These are phyloP conservation scores for Eulemur mongoz DNA, from an alignment of 2,797 vertebrate species.

Conservation along the genomic window DNA sequence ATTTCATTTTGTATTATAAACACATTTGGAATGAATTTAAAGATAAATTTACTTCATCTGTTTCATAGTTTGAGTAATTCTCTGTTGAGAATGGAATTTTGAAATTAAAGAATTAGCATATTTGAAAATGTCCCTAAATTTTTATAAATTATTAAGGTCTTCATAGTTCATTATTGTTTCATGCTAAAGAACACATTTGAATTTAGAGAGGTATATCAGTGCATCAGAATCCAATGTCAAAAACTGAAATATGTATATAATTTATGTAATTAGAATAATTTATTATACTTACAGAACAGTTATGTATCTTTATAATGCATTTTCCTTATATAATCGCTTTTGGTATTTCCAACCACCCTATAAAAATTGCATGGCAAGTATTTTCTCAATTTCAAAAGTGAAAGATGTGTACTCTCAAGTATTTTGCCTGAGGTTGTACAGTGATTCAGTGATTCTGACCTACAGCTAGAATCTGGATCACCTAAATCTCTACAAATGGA, in stretches of 20 bases:
- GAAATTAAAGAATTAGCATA: neutral
- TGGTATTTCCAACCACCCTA: neutral
- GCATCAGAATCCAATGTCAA: neutral
- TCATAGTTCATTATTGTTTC: neutral
- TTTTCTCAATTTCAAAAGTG: neutral
- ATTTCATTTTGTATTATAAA: neutral
- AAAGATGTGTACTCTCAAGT: neutral
- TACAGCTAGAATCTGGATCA: neutral
- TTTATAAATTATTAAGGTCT: neutral
- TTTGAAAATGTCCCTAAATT: neutral
- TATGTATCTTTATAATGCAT: neutral
- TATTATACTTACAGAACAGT: neutral
- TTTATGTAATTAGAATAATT: neutral
- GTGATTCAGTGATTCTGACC: neutral
- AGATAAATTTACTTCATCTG: neutral
- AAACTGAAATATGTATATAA: neutral
- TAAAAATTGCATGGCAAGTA: neutral
- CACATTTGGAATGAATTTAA: neutral
- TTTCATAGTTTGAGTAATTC: neutral
- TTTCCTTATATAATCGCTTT: neutral
- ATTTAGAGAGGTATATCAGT: neutral
- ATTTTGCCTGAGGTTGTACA: neutral
- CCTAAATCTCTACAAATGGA: neutral
- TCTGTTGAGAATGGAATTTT: neutral
- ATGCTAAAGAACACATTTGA: neutral